Percentiles rank a stretch among this genome's conserved stretches.
Conservation (phyloP, 2,888 invertebrate genomes). For the Patella ulyssiponensis region DNA sequence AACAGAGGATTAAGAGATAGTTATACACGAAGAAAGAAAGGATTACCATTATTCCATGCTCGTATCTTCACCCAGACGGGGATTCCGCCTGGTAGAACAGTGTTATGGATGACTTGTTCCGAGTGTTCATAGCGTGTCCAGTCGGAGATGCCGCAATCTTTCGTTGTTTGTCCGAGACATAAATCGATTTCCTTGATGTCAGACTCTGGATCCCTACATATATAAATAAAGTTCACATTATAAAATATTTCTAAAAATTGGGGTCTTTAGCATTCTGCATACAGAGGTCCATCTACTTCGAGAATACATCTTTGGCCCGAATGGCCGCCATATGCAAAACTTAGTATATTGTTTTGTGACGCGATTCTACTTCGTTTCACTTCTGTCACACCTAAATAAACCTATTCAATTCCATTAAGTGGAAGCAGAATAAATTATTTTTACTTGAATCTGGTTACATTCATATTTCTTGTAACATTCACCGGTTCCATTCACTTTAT, state of each 20-base stretch:
- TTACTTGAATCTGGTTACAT: too few relatives aligned
- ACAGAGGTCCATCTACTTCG: too few relatives aligned
- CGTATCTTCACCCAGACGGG: constrained; percentile 58
- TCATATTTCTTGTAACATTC: too few relatives aligned
- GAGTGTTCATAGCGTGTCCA: constrained; percentile 38
- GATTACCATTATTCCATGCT: constrained; percentile 53
- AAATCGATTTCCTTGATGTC: constrained; percentile 43
- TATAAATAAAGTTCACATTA: background rate
- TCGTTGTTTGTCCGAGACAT: constrained; percentile 50
- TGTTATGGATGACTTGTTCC: constrained; percentile 28
- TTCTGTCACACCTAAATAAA: too few relatives aligned
- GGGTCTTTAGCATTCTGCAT: too few relatives aligned
- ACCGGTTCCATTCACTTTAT: too few relatives aligned
- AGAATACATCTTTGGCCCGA: too few relatives aligned
- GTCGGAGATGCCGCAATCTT: constrained; percentile 43
- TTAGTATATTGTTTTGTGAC: too few relatives aligned
- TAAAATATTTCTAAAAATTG: background rate
- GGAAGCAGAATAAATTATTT: too few relatives aligned
- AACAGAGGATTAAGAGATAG: background rate
- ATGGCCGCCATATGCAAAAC: too few relatives aligned
- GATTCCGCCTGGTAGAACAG: constrained; percentile 48
- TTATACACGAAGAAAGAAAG: background rate
- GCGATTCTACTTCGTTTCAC: too few relatives aligned
- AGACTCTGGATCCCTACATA: constrained; percentile 56
- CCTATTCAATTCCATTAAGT: too few relatives aligned